phyloP scores from a whole-genome alignment of 2,888 invertebrate genomes.

The Cryptocheilus praepositus region DNA sequence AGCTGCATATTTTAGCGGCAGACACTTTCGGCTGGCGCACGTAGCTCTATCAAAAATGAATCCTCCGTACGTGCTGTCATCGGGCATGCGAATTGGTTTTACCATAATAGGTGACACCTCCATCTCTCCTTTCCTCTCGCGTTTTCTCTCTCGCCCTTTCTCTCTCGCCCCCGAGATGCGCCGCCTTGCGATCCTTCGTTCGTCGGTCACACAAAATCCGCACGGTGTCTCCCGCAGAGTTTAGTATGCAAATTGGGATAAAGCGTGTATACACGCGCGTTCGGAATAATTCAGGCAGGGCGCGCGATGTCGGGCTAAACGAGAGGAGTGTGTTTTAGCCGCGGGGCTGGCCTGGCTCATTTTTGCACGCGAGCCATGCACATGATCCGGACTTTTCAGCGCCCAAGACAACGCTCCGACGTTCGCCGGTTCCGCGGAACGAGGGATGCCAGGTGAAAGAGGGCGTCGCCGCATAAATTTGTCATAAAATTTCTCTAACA shows the following conservation, averaged over 20 bases:
- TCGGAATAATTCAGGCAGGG: constrained; percentile 49
- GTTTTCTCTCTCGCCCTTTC: neutral
- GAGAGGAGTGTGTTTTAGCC: constrained; percentile 45
- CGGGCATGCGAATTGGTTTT: no score
- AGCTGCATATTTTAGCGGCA: no score
- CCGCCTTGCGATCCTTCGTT: constrained; percentile 4
- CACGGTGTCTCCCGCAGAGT: constrained; percentile 46
- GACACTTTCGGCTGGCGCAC: no score
- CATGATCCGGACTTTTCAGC: constrained; percentile 15
- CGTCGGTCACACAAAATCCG: constrained; percentile 14
- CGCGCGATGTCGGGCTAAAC: constrained; percentile 38
- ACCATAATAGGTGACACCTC: no score
- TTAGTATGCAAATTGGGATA: constrained; percentile 56
- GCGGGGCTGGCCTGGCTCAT: constrained; percentile 37
- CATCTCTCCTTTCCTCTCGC: neutral
- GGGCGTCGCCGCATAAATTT: constrained; percentile 1
- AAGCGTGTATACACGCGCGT: constrained; percentile 38
- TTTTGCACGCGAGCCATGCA: constrained; percentile 27
- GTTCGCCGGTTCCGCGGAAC: neutral
- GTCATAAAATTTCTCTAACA: no score
- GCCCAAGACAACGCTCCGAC: constrained; percentile 5
- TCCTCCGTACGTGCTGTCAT: no score
- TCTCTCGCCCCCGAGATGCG: neutral
- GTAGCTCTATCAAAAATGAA: no score
- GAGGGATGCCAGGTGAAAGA: constrained; percentile 5